Conservation (phyloP, 2,113 vertebrate genomes). For the Rhea pennata region DNA sequence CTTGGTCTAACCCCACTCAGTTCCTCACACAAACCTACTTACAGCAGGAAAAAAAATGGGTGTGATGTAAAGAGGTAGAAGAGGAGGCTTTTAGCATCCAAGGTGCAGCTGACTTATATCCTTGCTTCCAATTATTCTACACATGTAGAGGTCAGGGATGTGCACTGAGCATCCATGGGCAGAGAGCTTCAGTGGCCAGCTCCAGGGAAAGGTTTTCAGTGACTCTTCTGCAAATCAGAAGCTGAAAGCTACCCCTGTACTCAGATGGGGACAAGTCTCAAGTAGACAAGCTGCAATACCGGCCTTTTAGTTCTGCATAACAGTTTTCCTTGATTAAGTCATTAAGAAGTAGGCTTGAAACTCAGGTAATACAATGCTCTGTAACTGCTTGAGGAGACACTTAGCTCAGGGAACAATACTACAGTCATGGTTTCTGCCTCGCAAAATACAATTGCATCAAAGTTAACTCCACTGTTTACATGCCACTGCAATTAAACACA, state of each 20-base stretch:
- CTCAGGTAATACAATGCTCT: background rate
- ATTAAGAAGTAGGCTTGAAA: background rate
- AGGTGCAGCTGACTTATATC: background rate
- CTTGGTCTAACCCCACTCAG: background rate
- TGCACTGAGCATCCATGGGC: background rate
- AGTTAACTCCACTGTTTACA: slow-evolving; percentile 37
- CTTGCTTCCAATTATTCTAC: background rate
- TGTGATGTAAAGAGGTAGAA: background rate
- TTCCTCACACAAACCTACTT: background rate
- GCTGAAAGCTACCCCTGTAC: background rate
- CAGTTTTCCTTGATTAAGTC: background rate
- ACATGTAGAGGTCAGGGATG: background rate
- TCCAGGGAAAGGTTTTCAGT: background rate
- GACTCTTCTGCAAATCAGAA: background rate
- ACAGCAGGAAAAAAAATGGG: background rate
- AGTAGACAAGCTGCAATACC: background rate
- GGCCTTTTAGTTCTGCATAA: background rate
- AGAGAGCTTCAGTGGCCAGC: background rate
- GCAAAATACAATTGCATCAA: slow-evolving; percentile 43
- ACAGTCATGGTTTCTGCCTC: slow-evolving; percentile 32
- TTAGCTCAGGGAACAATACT: slow-evolving; percentile 20
- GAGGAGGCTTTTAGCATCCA: background rate
- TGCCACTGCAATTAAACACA: slow-evolving; percentile 26
- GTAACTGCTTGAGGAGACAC: slow-evolving; percentile 26
- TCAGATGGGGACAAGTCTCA: background rate